Conservation (phyloP, 2,797 vertebrate genomes). For the Acrossocheilus fasciatus region DNA sequence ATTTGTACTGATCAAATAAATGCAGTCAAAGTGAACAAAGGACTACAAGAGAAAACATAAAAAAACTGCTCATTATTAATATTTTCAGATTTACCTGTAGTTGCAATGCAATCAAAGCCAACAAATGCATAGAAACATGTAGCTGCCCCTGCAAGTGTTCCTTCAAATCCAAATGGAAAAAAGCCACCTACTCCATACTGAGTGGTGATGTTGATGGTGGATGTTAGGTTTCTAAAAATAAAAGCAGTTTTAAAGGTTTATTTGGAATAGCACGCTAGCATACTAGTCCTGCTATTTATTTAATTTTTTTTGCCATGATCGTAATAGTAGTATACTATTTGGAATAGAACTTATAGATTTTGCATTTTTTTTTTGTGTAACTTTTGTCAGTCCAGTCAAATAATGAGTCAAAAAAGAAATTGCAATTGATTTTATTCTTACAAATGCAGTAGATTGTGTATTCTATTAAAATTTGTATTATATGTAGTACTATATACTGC, state of each 20-base stretch:
- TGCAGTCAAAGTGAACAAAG: too few relatives aligned
- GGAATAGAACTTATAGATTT: not conserved
- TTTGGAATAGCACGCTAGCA: not conserved
- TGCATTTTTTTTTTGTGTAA: not conserved
- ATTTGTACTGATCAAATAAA: not conserved
- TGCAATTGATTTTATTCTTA: not conserved
- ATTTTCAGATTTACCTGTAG: conserved; percentile 72
- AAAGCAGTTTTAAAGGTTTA: not conserved
- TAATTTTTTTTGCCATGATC: not conserved
- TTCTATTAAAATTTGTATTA: not conserved
- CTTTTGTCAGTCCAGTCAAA: not conserved
- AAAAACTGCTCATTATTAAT: not conserved
- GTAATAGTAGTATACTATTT: not conserved
- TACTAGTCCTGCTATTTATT: not conserved
- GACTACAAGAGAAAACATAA: not conserved
- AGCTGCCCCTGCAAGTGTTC: conserved; percentile 86
- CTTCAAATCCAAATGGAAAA: conserved; percentile 84
- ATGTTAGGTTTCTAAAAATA: conserved; percentile 74
- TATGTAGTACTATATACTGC: not conserved
- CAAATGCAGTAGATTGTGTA: not conserved
- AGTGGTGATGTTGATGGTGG: conserved; percentile 70
- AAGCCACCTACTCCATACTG: conserved; percentile 83
- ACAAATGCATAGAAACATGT: conserved; percentile 92
- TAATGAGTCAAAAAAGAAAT: not conserved
- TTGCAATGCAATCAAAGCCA: conserved; percentile 91